phyloP scores from a whole-genome alignment of 2,888 invertebrate genomes.

The Cryptus armator region DNA sequence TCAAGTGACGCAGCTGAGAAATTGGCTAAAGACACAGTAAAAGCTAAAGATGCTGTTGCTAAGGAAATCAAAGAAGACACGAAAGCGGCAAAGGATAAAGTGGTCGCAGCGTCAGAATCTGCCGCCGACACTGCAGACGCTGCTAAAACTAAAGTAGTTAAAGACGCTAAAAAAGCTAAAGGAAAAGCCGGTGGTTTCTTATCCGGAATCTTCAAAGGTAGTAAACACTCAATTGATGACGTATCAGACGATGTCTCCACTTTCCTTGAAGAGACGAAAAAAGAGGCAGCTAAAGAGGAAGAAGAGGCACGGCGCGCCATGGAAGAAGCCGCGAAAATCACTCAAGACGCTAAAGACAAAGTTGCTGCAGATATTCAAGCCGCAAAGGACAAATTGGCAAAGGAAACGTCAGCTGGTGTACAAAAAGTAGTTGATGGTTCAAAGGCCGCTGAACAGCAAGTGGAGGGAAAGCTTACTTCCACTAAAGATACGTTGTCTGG shows the following conservation, averaged over 20 bases:
- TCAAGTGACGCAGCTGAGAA: slow-evolving; percentile 48
- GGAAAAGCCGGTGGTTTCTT: slow-evolving; percentile 67
- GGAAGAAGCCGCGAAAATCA: slow-evolving; percentile 35
- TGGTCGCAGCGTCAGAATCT: slow-evolving; percentile 68
- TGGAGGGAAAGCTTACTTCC: slow-evolving; percentile 39
- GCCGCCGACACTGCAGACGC: slow-evolving; percentile 60
- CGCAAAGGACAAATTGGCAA: slow-evolving; percentile 54
- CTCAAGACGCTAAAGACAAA: slow-evolving; percentile 73
- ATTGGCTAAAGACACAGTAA: slow-evolving; percentile 43
- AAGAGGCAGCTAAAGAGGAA: slow-evolving; percentile 72
- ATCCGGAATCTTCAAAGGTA: slow-evolving; percentile 77
- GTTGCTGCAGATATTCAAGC: slow-evolving; percentile 74
- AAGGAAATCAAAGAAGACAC: slow-evolving; percentile 55
- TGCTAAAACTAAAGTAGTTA: slow-evolving; percentile 60
- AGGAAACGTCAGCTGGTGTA: slow-evolving; percentile 45
- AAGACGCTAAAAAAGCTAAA: slow-evolving; percentile 60
- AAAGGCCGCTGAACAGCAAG: slow-evolving; percentile 48
- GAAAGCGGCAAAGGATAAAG: slow-evolving; percentile 54
- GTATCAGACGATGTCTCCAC: slow-evolving; percentile 72
- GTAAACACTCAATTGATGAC: slow-evolving; percentile 75
- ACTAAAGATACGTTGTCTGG: slow-evolving; percentile 35
- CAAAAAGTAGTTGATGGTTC: slow-evolving; percentile 43
- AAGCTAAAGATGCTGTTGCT: slow-evolving; percentile 45
- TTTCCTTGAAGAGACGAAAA: slow-evolving; percentile 75
- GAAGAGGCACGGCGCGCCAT: slow-evolving; percentile 48